Base-by-base conservation (phyloP, 1,140 invertebrate genomes). In the Hirudo medicinalis region DNA sequence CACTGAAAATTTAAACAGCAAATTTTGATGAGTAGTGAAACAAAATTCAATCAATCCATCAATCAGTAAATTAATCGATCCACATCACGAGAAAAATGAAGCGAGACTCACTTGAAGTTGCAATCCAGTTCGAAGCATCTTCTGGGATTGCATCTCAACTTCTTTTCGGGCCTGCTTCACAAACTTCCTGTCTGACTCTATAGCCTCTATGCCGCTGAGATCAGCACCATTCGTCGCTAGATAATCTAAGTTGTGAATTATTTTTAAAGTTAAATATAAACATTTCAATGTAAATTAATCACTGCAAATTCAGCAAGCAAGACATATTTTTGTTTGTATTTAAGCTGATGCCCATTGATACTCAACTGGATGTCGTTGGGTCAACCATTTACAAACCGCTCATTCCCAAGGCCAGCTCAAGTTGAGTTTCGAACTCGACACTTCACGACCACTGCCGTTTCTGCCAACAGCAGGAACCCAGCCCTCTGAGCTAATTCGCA, bases 141-240 rank as follows among this genome's bases (percentile, higher is more conserved):
- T 83, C 73, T 86, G 85, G 2, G 88, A 87, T 76, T 88, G 84
- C 77, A 86, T 84, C 77, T 89, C 86, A 53, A 90, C 85, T 73
- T 87, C 86, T 72, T 84, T 83, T 74, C 87, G 84, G 54, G 88
- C 87, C 74, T 85, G 81, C 76, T 87, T 85, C 71, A 89, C 85
- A 78, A 87, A 84, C 71, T 86, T 82, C 63, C 88, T 82, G 77
- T 90, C 89, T 72, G 86, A 82, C 70, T 88, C 87, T 55, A 90
- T 84, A 22, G 88, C 84, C 77, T 89, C 87, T 69, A 90, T 80
- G 32, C 87, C 87, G 75, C 83, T 84, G 69, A 90, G 80, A 80
- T 89, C 88, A 29, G 86, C 83, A 78, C 88, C 87, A 32, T 63
- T 63, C 74, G 85, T 83, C 79, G 85, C 86, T 69, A 89, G 77